Evolutionary conservation across 2,888 invertebrate genomes (phyloP), one percentile per base, ranked within the genome.

Genomic region (Euzetes globulus): DNA sequence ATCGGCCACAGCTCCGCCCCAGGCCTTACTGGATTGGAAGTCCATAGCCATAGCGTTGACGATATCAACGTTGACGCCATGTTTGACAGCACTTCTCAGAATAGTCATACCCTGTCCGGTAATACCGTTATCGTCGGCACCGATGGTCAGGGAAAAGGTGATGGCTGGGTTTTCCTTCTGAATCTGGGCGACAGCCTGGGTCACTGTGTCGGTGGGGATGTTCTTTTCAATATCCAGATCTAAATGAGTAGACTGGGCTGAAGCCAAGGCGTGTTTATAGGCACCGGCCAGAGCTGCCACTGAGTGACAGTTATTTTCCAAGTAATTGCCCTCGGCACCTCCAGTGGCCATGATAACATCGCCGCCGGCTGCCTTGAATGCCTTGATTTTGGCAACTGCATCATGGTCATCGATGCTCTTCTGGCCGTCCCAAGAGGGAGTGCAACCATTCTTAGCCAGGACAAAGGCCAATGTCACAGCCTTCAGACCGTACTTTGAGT

Each of bases 211-310:
- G 0, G 45, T 13, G 5, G 25, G 25, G 41, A 72, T 52, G 27
- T 60, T n/a, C 33, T 33, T 63, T 22, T 72, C 75, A n/a, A 75
- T 75, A n/a, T 75, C 75, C 11, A 75, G 41, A 72, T 75, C 75
- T n/a, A 75, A 17, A 68, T 75, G 72, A 15, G 37, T 60, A 1
- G 75, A 45, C n/a, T 33, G 47, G 5, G 50, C 33, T 11, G 52
- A 15, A 11, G 58, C 22, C 17, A 75, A 22, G 11, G 63, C 60
- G 17, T 72, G 37, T 25, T 58, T 65, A 37, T 75, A 75, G 4
- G 75, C 72, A 7, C 25, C 50, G n/a, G 52, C 45, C 33, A 75
- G 29, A 6, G 25, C 41, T 17, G 5, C 41, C 1, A n/a, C 63
- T 11, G 50, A 25, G 27, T 45, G 41, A 27, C 74, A 74, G n/a